Evolutionary conservation across 1,140 invertebrate species (phyloP), one percentile per base, ranked within the genome.

Genomic region (Forficula auricularia): DNA sequence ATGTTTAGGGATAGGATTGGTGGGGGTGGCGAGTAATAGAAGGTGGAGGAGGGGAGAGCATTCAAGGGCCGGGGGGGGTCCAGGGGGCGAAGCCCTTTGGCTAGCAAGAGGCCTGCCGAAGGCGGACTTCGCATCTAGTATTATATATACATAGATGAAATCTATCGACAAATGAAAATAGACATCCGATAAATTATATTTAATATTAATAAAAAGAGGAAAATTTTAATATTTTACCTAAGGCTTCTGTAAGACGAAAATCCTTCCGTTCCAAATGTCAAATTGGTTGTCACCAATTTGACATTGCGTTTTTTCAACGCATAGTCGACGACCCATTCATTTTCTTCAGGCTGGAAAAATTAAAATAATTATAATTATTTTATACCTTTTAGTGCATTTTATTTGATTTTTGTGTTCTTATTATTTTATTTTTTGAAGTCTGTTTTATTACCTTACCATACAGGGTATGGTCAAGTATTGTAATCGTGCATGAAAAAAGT

Each of bases 321-420:
- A 67, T 91, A 98, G 62, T 98, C 82, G 31, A 99, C 75, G 0
- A 99, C 88, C 65, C 78, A 83, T 67, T 99, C 96, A 67, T 98
- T 98, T 68, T 99, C 96, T 63, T 99, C 95, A 0, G 91, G 84
- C 59, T 75, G 46, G 22, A 63, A 56, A 34, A 49, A n/a, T 6
- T 6, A 19, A n/a, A n/a, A n/a, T n/a, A n/a, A n/a, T n/a, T n/a
- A n/a, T n/a, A n/a, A n/a, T n/a, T n/a, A n/a, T n/a, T n/a, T n/a
- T n/a, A 9, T 32, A 32, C 9, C n/a, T 9, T 9, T 32, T 9
- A 9, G n/a, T 9, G n/a, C 9, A 9, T 9, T 9, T n/a, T n/a
- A n/a, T 32, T 32, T 32, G 9, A 9, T 32, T 32, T 32, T 32
- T 32, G 9, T 9, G n/a, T 32, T 32, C n/a, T 32, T 32, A 9